phyloP scores from a whole-genome alignment of 2,113 vertebrate species.

The Brachyhypopomus occidentalis region DNA sequence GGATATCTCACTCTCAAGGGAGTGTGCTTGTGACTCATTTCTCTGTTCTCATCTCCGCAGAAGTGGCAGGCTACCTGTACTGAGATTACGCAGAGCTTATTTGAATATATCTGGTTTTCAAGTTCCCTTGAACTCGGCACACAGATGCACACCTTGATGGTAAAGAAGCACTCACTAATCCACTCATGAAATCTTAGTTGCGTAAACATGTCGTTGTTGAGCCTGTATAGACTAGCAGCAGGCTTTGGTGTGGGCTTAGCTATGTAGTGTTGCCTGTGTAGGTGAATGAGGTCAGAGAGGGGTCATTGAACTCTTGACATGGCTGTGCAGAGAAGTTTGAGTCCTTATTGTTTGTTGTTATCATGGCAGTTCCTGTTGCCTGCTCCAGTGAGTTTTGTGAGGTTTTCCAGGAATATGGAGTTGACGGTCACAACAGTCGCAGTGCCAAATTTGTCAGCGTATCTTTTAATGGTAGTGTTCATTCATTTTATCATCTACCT shows the following conservation, averaged over 20 bases:
- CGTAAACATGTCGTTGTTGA: background rate
- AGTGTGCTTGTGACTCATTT: background rate
- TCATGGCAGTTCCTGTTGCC: conserved; percentile 8
- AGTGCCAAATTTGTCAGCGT: background rate
- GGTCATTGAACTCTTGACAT: background rate
- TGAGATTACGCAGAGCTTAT: background rate
- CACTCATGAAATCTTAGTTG: background rate
- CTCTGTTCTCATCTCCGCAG: background rate
- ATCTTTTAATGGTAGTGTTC: background rate
- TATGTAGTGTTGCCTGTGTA: background rate
- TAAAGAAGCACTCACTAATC: background rate
- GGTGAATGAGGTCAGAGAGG: background rate
- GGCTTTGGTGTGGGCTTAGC: background rate
- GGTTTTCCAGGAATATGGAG: background rate
- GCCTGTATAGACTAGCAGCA: background rate
- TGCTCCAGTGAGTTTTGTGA: background rate
- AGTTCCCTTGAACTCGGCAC: background rate
- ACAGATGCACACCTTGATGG: background rate
- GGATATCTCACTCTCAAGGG: background rate
- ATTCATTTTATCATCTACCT: background rate
- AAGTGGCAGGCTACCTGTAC: background rate
- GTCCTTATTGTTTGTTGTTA: conserved; percentile 15
- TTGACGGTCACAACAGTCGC: conserved; percentile 14
- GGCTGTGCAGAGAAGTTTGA: conserved; percentile 6
- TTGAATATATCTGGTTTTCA: background rate